Base-by-base conservation (phyloP, 1,140 invertebrate species). In the Hydropsyche tenuis region DNA sequence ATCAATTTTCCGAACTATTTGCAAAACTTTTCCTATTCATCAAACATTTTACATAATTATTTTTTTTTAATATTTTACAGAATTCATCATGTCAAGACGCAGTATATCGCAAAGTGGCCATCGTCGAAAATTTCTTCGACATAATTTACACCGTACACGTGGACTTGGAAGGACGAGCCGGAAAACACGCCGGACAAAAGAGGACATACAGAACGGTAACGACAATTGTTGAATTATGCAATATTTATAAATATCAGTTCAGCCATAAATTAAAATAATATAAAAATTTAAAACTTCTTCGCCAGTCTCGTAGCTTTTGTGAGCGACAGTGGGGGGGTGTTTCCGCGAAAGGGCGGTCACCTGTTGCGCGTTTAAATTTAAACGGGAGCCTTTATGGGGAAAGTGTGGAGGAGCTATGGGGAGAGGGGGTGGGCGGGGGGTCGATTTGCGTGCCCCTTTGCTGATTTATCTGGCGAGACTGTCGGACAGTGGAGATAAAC, bases 91-190 rank as follows among this genome's bases (percentile, higher is more conserved):
- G 78, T 74, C 84, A 85, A 73, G 89, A 90, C 69, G 87, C 88
- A 70, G 88, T 91, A 1, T 96, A 93, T 82, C 93, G 96, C 80
- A 94, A 96, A 81, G 96, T 98, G 5, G 96, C 96, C 0, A 92
- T 97, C 22, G 96, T 98, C 11, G 96, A 98, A 85, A 94, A 97
- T 80, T 98, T 98, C 86, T 98, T 97, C 82, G 94, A 97, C 81
- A 98, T 98, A 74, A 98, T 98, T 78, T 96, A 97, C 85, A 93
- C 91, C 20, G 94, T 97, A 16, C 96, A 98, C 81, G 95, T 97
- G 37, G 95, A 96, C 81, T 89, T 95, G 75, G 94, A 93, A 82
- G 94, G 94, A 76, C 87, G 93, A 79, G 91, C 93, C 74, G 94
- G 94, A 56, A 96, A 96, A 84, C 96, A 98, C 81, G 96, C 96